Evolutionary conservation across 2,888 invertebrate species (phyloP).

Genomic region (Noctuana brunneofusca): DNA sequence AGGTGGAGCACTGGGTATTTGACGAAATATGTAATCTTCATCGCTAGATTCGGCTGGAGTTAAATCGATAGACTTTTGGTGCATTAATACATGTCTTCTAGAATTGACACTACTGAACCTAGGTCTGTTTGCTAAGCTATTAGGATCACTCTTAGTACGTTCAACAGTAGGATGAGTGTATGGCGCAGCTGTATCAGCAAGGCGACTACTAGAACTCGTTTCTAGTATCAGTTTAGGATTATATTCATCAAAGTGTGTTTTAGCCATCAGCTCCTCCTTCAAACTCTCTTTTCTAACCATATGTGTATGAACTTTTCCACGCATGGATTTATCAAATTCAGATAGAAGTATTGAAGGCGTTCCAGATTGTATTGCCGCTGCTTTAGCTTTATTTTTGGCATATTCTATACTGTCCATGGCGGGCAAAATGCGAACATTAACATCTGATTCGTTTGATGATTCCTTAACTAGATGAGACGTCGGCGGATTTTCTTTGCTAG

Average conservation of each 20-base stretch:
- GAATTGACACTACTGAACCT: conserved; percentile 88
- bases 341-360: conserved; percentile 82
- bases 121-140: conserved; percentile 88
- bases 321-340: conserved; percentile 83
- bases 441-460: conserved; percentile 79
- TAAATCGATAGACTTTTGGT: conserved; percentile 92
- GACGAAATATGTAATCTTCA: conserved; percentile 90
- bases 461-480: conserved; percentile 72
- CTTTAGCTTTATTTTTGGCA: conserved; percentile 81
- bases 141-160: conserved; percentile 93
- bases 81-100: conserved; percentile 90
- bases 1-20: conserved; percentile 88
- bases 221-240: conserved; percentile 86
- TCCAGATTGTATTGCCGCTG: conserved; percentile 64
- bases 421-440: conserved; percentile 73
- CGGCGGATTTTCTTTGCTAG: conserved; percentile 65
- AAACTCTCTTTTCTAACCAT: conserved; percentile 80
- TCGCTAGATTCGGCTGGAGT: conserved; percentile 93
- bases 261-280: conserved; percentile 85
- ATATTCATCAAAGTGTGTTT: conserved; percentile 87
- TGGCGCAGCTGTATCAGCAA: conserved; percentile 77
- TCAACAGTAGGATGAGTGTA: conserved; percentile 89
- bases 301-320: conserved; percentile 68
- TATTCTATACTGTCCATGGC: conserved; percentile 82
- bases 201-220: conserved; percentile 78